Evolutionary conservation across 2,797 vertebrate species (phyloP).

Genomic region (Tiaroga cobitis): DNA sequence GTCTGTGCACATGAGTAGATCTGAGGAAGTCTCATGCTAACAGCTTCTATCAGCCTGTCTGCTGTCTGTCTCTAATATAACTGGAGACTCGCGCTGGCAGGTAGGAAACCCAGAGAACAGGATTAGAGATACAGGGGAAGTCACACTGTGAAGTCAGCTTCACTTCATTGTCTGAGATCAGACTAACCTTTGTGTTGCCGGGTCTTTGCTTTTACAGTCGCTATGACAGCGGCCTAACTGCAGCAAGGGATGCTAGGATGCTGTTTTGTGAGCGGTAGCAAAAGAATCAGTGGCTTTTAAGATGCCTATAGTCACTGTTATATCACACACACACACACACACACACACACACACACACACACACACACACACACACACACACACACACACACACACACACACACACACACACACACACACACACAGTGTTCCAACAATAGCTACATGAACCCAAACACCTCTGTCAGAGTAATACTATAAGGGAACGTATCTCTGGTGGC

Average conservation of each 20-base stretch:
- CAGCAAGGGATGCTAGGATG: conserved; percentile 26
- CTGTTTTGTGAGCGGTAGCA: conserved; percentile 17
- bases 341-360: neutral
- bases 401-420: neutral
- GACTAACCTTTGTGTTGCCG: conserved; percentile 23
- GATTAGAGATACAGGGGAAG: conserved; percentile 23
- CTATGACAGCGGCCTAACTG: conserved; percentile 29
- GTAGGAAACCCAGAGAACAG: conserved; percentile 1
- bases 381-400: neutral
- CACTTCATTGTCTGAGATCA: conserved; percentile 36
- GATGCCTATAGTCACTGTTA: neutral
- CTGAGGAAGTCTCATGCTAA: conserved; percentile 3
- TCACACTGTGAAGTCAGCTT: conserved; percentile 29
- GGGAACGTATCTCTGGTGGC: neutral
- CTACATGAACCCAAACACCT: neutral
- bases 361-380: neutral
- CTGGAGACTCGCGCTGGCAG: conserved; percentile 6
- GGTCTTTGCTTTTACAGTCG: conserved; percentile 18
- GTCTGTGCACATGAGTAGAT: neutral
- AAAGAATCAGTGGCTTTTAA: conserved; percentile 28
- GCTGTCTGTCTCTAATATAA: conserved; percentile 14
- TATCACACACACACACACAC: neutral
- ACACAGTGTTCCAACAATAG: neutral
- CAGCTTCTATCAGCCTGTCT: conserved; percentile 3
- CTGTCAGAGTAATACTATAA: neutral